Percentiles rank a stretch among this genome's conserved stretches.
These are phyloP conservation scores for Aleadryas rufinucha DNA, from an alignment of 2,113 vertebrate species.

Conservation along the genomic window DNA sequence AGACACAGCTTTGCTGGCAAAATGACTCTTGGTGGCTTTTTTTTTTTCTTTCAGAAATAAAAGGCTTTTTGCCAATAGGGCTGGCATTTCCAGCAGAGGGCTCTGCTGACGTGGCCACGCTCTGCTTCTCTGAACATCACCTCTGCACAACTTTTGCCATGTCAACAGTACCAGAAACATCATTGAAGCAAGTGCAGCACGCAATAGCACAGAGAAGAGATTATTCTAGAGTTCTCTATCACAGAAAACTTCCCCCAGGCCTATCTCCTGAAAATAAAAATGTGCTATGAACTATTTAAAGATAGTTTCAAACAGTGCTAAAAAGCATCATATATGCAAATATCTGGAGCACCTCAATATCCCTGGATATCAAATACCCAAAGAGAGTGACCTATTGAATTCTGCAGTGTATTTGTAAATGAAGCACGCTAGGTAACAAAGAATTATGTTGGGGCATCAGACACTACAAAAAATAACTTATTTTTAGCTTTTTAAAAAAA, in stretches of 20 bases:
- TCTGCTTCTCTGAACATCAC: not conserved
- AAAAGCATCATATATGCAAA: not conserved
- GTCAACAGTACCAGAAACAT: not conserved
- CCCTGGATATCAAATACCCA: not conserved
- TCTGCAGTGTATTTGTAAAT: not conserved
- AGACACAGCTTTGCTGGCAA: not conserved
- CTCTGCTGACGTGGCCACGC: slow-evolving; percentile 21
- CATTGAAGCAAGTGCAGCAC: not conserved
- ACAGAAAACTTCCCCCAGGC: not conserved
- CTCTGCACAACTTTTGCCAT: not conserved
- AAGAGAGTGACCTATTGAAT: not conserved
- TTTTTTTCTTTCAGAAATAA: not conserved
- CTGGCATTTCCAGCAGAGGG: slow-evolving; percentile 47
- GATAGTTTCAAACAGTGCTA: not conserved
- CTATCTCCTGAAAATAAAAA: not conserved
- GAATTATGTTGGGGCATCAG: not conserved
- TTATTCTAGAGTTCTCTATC: not conserved
- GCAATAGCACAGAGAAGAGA: not conserved
- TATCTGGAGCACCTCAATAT: not conserved
- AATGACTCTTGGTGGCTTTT: not conserved
- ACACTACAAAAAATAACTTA: not conserved
- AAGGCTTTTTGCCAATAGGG: not conserved
- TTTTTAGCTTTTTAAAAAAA: not conserved
- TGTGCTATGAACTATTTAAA: not conserved
- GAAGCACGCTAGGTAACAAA: not conserved